Base-by-base conservation (phyloP, 2,888 invertebrate genomes). In the Meloe dianella region DNA sequence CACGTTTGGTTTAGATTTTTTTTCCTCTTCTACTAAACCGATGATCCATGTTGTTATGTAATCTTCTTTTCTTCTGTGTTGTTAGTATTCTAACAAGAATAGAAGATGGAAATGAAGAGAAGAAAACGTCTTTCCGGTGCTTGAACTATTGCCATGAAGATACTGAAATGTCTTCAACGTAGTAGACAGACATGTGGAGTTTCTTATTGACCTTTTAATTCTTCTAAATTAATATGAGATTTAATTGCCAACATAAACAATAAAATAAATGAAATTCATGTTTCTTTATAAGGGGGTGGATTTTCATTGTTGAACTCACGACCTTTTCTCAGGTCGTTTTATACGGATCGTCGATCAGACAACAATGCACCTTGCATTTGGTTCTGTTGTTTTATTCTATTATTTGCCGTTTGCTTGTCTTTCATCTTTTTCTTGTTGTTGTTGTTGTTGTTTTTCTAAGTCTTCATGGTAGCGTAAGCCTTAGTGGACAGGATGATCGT, bases 271-370 rank as follows among this genome's bases (percentile, higher is more conserved):
- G 35, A 35, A 32, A n/a, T 29, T 63, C 59, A 54, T 65, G 61
- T 61, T 30, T 41, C 20, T 57, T 41, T 32, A 32, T 38, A 35
- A 38, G 20, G 60, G 63, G 66, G 41, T 57, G 30, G 58, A 27
- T 60, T 63, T 63, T 24, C 56, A 30, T 60, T 57, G 71, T 65
- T 73, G 47, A 70, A 71, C 73, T 73, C 73, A 70, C 70, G 76
- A 76, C 76, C 75, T 72, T 72, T 69, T 66, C 58, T 61, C 60
- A 65, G 67, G 69, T 67, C 63, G 66, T 71, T 66, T 68, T 72
- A 71, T 71, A 77, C 74, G 79, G 79, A 76, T 79, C 78, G 77
- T 58, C 73, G 79, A 76, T 77, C 79, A 79, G 79, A 79, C 79
- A 79, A 79, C 79, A 79, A 74, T 71, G 73, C 69, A 57, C 69